phyloP scores from a whole-genome alignment of 2,888 invertebrate genomes.

The Drosophila melanosoma region DNA sequence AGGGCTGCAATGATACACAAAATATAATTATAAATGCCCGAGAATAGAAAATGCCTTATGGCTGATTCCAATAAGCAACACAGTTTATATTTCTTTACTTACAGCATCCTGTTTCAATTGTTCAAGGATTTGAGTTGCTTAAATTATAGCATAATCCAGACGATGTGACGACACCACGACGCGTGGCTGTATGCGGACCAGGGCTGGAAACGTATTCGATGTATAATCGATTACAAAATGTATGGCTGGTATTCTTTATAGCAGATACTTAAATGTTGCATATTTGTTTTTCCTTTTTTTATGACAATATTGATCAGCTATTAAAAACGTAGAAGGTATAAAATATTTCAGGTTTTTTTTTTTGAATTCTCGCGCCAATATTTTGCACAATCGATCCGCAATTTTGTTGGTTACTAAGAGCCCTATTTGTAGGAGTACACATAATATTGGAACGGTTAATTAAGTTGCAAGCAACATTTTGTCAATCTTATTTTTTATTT shows the following conservation, averaged over 20 bases:
- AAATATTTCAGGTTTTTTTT: background rate
- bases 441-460: conserved; percentile 2
- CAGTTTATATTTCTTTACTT: conserved; percentile 40
- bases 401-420: conserved; percentile 1
- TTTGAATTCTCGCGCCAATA: conserved; percentile 48
- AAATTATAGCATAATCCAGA: conserved; percentile 76
- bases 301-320: background rate
- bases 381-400: background rate
- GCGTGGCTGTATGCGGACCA: conserved; percentile 66
- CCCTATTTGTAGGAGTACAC: background rate
- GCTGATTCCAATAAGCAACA: background rate
- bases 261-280: background rate
- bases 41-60: background rate
- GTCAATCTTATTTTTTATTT: background rate
- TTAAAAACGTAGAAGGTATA: background rate
- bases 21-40: conserved; percentile 6
- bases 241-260: conserved; percentile 5
- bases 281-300: background rate
- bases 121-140: conserved; percentile 44
- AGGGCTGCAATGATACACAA: conserved; percentile 65
- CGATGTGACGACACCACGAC: conserved; percentile 79
- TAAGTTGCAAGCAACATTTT: background rate
- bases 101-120: conserved; percentile 69
- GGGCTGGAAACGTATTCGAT: conserved; percentile 52
- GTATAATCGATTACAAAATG: conserved; percentile 34